A percentile compares a stretch with the other conserved stretches of the same genome.
Conservation (phyloP, 2,113 vertebrate genomes). For the Ochotona curzoniae region DNA sequence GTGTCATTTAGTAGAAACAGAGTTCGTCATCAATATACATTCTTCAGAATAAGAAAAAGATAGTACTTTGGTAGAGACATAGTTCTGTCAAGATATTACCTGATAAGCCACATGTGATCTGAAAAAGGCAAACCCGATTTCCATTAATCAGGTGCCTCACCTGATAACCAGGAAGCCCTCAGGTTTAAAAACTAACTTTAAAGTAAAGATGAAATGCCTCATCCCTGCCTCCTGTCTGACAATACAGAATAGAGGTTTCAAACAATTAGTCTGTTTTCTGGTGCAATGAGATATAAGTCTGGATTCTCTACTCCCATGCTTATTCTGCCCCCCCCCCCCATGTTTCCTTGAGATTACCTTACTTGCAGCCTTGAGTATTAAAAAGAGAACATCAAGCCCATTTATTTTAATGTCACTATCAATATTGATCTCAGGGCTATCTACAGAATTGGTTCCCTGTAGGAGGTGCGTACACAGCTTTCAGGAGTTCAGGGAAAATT, state of each 20-base stretch:
- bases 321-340: background rate
- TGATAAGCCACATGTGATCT: background rate
- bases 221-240: background rate
- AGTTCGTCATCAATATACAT: background rate
- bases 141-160: background rate
- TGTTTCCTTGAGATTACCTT: slow-evolving; percentile 50
- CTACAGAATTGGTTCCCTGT: slow-evolving; percentile 31
- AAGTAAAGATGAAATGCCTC: background rate
- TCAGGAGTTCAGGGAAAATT: slow-evolving; percentile 59
- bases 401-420: slow-evolving; percentile 59
- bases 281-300: background rate
- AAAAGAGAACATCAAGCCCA: slow-evolving; percentile 59
- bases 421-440: slow-evolving; percentile 50
- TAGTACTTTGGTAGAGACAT: background rate
- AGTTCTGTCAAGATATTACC: background rate
- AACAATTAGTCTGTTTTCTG: slow-evolving; percentile 37
- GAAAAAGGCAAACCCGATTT: background rate
- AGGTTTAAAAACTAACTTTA: background rate
- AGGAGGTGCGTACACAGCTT: background rate
- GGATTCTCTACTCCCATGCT: background rate
- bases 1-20: background rate
- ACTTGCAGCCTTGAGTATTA: slow-evolving; percentile 60
- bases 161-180: background rate
- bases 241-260: slow-evolving; percentile 22
- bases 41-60: background rate